Base-by-base conservation (phyloP, 92 coral and sea anemone genomes). In the Parazoanthus atlanticus region DNA sequence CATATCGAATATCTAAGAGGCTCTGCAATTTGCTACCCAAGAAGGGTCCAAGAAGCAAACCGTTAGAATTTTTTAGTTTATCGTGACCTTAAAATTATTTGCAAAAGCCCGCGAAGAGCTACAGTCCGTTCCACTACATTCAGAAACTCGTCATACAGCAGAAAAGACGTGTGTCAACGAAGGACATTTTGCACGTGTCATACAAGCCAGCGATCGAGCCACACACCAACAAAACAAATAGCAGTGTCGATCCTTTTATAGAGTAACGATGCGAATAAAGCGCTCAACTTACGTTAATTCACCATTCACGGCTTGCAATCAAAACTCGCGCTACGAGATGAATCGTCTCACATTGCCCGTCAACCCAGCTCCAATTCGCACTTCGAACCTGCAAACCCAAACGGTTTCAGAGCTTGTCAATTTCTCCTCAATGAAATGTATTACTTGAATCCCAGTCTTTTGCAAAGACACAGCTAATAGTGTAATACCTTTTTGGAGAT, bases 281-380 rank as follows among this genome's bases (percentile, higher is more conserved):
- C 94, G 94, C 99, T 96, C 99, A 96, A 96, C 99, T 96, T 96
- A 96, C 99, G 96, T 92, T 93, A 96, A 96, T 95, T 96, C 95
- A 93, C 98, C 98, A 95, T 93, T 93, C 98, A 95, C 98, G 94
- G 96, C 95, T 95, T 96, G 99, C 98, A 96, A 96, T 94, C 98
- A 96, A 96, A 96, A 94, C 99, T 96, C 96, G 98, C 98, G 96
- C 98, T 96, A 85, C 95, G 56, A 64, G 92, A 79, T 92, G 98
- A 95, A 95, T 95, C 98, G 98, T 91, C 95, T 95, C 92, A 95
- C 98, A 95, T 93, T 83, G 89, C 86, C 92, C 92, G 88, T 77
- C 90, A 90, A 91, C 70, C 88, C 90, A 91, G 80, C 87, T 85
- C 90, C 90, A 74, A 47, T 85, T 91, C 91, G 88, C 89, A 89